Evolutionary conservation across 1,140 invertebrate genomes (phyloP).

Genomic region (Drosophila micromelanica): DNA sequence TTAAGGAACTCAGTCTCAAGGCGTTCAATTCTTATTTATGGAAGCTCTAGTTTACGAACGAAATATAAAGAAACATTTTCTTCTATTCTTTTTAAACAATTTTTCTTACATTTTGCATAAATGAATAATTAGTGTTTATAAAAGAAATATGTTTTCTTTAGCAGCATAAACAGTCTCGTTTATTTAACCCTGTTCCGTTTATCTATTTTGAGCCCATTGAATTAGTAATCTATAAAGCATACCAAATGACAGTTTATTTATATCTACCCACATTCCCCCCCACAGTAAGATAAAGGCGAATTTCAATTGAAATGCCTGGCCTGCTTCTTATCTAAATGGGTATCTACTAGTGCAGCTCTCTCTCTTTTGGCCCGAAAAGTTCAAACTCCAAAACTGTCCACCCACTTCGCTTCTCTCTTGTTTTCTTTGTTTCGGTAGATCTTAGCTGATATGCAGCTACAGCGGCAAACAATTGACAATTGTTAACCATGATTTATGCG

Average conservation of each 20-base stretch:
- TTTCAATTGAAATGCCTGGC: background rate
- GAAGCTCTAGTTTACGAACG: too few species aligned
- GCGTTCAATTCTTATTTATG: too few species aligned
- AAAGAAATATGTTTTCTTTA: background rate
- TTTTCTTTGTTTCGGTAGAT: slow-evolving; percentile 1
- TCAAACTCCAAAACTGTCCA: slow-evolving; percentile 1
- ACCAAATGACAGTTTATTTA: background rate
- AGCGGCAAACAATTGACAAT: slow-evolving; percentile 33
- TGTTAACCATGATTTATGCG: slow-evolving; percentile 39
- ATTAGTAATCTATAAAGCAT: background rate
- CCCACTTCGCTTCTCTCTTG: background rate
- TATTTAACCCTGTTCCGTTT: background rate
- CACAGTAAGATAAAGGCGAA: background rate
- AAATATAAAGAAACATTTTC: too few species aligned
- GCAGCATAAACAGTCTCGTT: background rate
- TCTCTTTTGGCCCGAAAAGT: background rate
- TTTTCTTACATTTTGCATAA: too few species aligned
- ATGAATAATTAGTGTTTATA: background rate
- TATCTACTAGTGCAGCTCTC: background rate
- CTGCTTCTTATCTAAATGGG: slow-evolving; percentile 5
- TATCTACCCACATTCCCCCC: background rate
- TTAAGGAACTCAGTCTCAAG: too few species aligned
- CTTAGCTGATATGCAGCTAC: slow-evolving; percentile 8
- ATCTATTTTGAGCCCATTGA: background rate
- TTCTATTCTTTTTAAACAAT: too few species aligned